Evolutionary conservation across 2,888 invertebrate genomes (phyloP).

Genomic region (Trichopoda pennipes): DNA sequence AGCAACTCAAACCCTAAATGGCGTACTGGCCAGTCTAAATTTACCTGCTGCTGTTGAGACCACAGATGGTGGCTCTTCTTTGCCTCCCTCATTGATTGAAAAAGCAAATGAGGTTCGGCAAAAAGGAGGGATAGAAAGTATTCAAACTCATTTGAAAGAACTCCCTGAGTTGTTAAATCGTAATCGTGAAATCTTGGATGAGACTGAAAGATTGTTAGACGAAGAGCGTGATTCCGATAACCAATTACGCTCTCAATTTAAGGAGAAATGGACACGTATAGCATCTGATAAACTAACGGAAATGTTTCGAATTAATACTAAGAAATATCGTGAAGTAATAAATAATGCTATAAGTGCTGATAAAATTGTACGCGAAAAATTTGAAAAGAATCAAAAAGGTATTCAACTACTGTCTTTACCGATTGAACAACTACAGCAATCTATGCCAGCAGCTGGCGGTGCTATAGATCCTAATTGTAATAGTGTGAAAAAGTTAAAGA

Average conservation of each 20-base stretch:
- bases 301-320: constrained; percentile 92
- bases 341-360: constrained; percentile 93
- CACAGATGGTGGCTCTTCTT: constrained; percentile 85
- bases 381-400: constrained; percentile 86
- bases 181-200: constrained; percentile 96
- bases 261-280: constrained; percentile 95
- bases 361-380: constrained; percentile 92
- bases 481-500: constrained; percentile 85
- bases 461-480: constrained; percentile 83
- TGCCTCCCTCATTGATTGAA: constrained; percentile 94
- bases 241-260: constrained; percentile 93
- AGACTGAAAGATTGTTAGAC: constrained; percentile 91
- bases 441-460: constrained; percentile 85
- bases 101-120: constrained; percentile 90
- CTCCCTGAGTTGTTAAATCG: constrained; percentile 94
- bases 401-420: constrained; percentile 91
- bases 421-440: constrained; percentile 85
- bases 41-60: constrained; percentile 98
- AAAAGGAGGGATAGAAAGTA: constrained; percentile 88
- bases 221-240: constrained; percentile 96
- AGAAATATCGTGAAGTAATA: constrained; percentile 95
- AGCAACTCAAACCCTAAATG: constrained; percentile 94
- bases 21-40: constrained; percentile 94
- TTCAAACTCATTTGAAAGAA: constrained; percentile 89
- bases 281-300: constrained; percentile 93